Evolutionary conservation across 2,113 vertebrate species (phyloP), one percentile per base, ranked within the genome.

Genomic region (Gnathonemus echidnorhynchus): DNA sequence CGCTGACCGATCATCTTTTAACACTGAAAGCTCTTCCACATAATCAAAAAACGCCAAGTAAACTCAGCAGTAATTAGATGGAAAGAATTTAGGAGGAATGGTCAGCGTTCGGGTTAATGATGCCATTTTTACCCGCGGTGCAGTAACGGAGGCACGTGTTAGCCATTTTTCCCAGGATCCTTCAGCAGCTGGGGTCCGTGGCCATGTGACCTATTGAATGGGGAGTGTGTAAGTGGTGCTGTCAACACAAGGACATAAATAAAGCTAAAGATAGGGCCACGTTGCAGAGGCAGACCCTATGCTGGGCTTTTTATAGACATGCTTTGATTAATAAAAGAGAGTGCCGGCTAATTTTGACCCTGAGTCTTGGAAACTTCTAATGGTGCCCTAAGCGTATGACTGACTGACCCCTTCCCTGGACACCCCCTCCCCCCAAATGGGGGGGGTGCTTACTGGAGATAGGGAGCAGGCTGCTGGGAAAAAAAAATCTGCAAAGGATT

Each of bases 231-330:
- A 94, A 97, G 97, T 94, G 96, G 92, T 88, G 90, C 94, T 97
- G 97, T 98, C 98, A 97, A 95, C 95, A 93, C 96, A 93, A 91
- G 90, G 93, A 95, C 96, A 95, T 93, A 96, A 97, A 98, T 98
- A 98, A 97, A 97, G 94, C 95, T 94, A 96, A 93, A 94, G 96
- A 96, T 92, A 93, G 95, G 93, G 94, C 88, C 95, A 96, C 95
- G 94, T 50, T 87, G 56, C 87, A 10, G 52, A 94, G 95, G 95
- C 93, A 89, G 87, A 94, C 91, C 93, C 91, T 95, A 95, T 93
- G 92, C 91, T 85, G 62, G 77, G 35, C 96, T 98, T 97, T 98
- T 97, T 97, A 97, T 98, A 99, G 97, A 93, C 94, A 91, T 93
- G 91, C 96, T 98, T 96, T 95, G 96, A 96, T 96, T 97, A 96